Base-by-base conservation (phyloP, 2,888 invertebrate species). In the Aethes cnicana region DNA sequence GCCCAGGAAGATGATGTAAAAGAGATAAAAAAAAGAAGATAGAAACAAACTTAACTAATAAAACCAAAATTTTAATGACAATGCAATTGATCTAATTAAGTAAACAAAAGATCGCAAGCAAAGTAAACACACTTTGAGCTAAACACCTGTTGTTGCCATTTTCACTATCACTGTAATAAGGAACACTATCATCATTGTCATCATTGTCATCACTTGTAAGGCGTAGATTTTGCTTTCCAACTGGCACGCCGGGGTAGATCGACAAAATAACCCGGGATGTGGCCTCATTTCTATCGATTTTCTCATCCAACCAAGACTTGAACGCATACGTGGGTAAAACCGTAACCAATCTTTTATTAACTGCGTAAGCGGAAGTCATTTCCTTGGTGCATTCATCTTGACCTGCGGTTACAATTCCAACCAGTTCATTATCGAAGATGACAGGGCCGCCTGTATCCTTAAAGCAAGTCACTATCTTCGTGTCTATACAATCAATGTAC, bases 401-500 rank as follows among this genome's bases (percentile, higher is more conserved):
- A 9, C 88, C 88, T 53, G 61, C 68, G 4, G 62, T 59, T 3
- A 88, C 63, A 17, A 89, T 63, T n/a, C 88, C 87, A 41, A 84
- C 58, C 2, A 89, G 68, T 68, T 84, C 77, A 58, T 83, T 74
- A 46, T 77, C 71, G 54, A 72, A 73, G 54, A 88, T 64, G 5
- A 69, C 74, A 6, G 88, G 86, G 1, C 87, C 86, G 33, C 88
- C 88, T 7, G 68, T 66, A 47, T 89, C 88, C 68, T 68, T 84
- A 56, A 82, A 89, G 64, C 88, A 89, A 1, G 81, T 81, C 1
- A 58, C 49, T n/a, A 81, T 66, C 63, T 84, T 87, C 0, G 85
- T 83, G 44, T 87, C 84, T 16, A 87, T 67, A 52, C 88, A 89
- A 55, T 87, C 88, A 59, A 87, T 72, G 58, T 69, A 84, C 7